Percentiles rank a stretch among this genome's conserved stretches.
Conservation (phyloP, 2,888 invertebrate species). For the Beris chalybata region DNA sequence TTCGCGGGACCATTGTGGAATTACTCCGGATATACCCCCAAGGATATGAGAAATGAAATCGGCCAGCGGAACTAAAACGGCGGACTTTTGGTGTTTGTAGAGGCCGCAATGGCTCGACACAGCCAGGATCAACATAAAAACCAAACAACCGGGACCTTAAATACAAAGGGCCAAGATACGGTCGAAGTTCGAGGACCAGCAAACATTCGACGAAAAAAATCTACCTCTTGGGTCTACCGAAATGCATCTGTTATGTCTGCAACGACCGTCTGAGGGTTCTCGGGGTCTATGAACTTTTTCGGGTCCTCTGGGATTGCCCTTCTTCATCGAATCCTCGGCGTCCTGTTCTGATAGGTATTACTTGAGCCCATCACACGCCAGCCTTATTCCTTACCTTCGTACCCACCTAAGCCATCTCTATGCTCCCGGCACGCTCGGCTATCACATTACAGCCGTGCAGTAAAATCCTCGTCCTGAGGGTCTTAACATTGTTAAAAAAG, state of each 20-base stretch:
- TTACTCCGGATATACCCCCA: conserved; percentile 25
- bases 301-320: conserved; percentile 33
- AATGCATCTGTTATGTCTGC: conserved; percentile 37
- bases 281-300: conserved; percentile 37
- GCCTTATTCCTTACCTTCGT: neutral
- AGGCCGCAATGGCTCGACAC: conserved; percentile 10
- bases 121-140: neutral
- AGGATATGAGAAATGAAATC: conserved; percentile 34
- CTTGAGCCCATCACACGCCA: conserved; percentile 2
- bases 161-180: conserved; percentile 10
- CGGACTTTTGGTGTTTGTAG: conserved; percentile 17
- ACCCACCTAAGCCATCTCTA: no score
- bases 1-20: conserved; percentile 10
- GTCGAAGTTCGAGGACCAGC: conserved; percentile 11
- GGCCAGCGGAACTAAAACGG: conserved; percentile 7
- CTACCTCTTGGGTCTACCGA: neutral
- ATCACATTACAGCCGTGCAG: conserved; percentile 16
- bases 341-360: conserved; percentile 10
- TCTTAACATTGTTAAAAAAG: neutral
- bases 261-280: conserved; percentile 31
- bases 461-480: neutral
- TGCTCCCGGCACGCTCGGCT: neutral
- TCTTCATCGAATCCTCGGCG: neutral
- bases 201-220: neutral
- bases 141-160: conserved; percentile 2